Evolutionary conservation across 2,888 invertebrate genomes (phyloP).

Genomic region (Synergus itoensis): DNA sequence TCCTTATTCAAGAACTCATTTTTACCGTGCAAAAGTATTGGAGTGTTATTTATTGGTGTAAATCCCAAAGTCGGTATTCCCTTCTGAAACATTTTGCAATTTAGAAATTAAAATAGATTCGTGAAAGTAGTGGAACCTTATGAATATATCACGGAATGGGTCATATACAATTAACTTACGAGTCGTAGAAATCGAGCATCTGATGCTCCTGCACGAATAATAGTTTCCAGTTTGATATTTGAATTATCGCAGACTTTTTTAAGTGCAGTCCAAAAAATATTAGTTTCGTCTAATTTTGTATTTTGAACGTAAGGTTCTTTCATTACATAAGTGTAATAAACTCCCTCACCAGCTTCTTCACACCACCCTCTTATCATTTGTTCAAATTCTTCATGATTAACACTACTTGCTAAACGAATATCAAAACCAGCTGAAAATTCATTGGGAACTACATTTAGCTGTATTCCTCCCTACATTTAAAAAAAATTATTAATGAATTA

Average conservation of each 20-base stretch:
- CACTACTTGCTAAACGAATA: slow-evolving; percentile 84
- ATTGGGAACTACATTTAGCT: slow-evolving; percentile 94
- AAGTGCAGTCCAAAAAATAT: slow-evolving; percentile 87
- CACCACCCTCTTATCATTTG: slow-evolving; percentile 83
- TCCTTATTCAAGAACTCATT: slow-evolving; percentile 91
- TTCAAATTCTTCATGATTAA: slow-evolving; percentile 83
- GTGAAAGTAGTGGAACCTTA: not conserved
- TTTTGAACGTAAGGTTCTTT: slow-evolving; percentile 82
- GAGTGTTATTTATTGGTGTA: slow-evolving; percentile 93
- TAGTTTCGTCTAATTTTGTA: slow-evolving; percentile 83
- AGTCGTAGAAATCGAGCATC: slow-evolving; percentile 92
- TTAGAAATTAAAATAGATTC: not conserved
- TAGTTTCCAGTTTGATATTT: slow-evolving; percentile 77
- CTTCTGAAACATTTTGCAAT: slow-evolving; percentile 75
- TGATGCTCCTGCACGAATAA: slow-evolving; percentile 94
- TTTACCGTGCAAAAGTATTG: slow-evolving; percentile 92
- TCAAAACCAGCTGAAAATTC: slow-evolving; percentile 88
- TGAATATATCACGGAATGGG: too few relatives aligned
- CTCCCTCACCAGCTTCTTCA: slow-evolving; percentile 86
- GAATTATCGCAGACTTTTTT: slow-evolving; percentile 82
- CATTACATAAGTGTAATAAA: slow-evolving; percentile 83
- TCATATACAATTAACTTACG: slow-evolving; percentile 69
- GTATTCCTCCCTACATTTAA: slow-evolving; percentile 87
- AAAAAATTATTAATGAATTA: not conserved
- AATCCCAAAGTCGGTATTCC: slow-evolving; percentile 94